A percentile compares a stretch with the other conserved stretches of the same genome.
Evolutionary conservation across 2,113 vertebrate species (phyloP).

Genomic region (Pao palembangensis): DNA sequence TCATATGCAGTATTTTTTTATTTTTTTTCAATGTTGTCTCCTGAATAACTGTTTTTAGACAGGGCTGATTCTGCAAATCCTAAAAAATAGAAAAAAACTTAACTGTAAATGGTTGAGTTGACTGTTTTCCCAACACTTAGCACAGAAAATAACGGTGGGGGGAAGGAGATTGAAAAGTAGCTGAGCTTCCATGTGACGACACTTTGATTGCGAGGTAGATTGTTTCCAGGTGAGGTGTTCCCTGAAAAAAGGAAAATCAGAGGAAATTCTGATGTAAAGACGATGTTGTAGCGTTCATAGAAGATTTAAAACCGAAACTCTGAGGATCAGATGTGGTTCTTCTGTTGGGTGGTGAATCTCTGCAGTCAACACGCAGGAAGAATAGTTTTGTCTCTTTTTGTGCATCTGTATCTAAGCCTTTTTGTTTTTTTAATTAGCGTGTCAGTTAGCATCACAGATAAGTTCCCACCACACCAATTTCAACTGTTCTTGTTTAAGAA

Average conservation of each 20-base stretch:
- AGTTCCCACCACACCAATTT: too few relatives aligned
- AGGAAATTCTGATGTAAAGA: conserved; percentile 39
- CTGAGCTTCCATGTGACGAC: conserved; percentile 74
- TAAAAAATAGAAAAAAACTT: conserved; percentile 40
- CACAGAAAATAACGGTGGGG: conserved; percentile 35
- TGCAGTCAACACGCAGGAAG: background rate
- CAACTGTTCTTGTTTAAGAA: too few relatives aligned
- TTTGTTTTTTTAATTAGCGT: too few relatives aligned
- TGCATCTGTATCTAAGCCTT: too few relatives aligned
- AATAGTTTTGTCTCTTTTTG: background rate
- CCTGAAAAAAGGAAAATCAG: conserved; percentile 40
- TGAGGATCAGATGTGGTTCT: conserved; percentile 36
- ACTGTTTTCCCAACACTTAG: too few relatives aligned
- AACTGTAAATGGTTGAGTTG: background rate
- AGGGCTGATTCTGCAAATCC: conserved; percentile 38
- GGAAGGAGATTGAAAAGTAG: conserved; percentile 70
- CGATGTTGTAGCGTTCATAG: conserved; percentile 42
- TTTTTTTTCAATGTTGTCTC: background rate
- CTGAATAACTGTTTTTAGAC: conserved; percentile 34
- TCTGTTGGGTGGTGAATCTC: conserved; percentile 47
- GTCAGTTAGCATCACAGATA: too few relatives aligned
- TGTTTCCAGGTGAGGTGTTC: conserved; percentile 77
- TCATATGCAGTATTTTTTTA: conserved; percentile 13
- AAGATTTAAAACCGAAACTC: conserved; percentile 56
- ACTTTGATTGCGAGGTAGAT: conserved; percentile 76